phyloP scores from a whole-genome alignment of 2,797 vertebrate species.

The Eulemur albifrons region DNA sequence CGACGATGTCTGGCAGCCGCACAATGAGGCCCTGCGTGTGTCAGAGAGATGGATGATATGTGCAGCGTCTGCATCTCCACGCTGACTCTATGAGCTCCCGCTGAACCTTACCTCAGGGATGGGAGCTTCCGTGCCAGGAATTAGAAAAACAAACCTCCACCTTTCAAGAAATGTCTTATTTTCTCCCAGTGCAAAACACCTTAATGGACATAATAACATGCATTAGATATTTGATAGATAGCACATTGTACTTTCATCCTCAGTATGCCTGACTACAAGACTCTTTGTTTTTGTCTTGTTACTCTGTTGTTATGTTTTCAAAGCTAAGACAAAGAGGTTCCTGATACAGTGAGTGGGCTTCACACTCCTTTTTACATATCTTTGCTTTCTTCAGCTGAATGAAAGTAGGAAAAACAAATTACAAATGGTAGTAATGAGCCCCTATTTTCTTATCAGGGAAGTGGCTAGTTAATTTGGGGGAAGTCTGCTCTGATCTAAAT shows the following conservation, averaged over 20 bases:
- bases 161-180: slow-evolving; percentile 53
- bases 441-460: not conserved
- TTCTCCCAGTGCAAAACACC: slow-evolving; percentile 12
- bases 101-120: slow-evolving; percentile 78
- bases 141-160: slow-evolving; percentile 63
- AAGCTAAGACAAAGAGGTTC: slow-evolving; percentile 18
- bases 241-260: slow-evolving; percentile 27
- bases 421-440: not conserved
- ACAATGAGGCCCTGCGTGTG: slow-evolving; percentile 93
- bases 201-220: slow-evolving; percentile 63
- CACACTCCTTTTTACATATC: not conserved
- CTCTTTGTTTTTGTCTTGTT: slow-evolving; percentile 33
- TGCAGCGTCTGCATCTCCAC: slow-evolving; percentile 91
- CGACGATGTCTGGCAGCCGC: slow-evolving; percentile 92
- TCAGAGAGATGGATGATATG: slow-evolving; percentile 98
- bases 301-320: slow-evolving; percentile 21
- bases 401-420: not conserved
- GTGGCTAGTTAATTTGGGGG: not conserved
- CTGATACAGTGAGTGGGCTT: not conserved
- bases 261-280: not conserved
- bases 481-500: not conserved
- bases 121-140: slow-evolving; percentile 74
- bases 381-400: not conserved
- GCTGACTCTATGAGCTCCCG: slow-evolving; percentile 75
- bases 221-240: slow-evolving; percentile 57